Evolutionary conservation across 2,113 vertebrate genomes (phyloP).

Genomic region (Parotia lawesii): DNA sequence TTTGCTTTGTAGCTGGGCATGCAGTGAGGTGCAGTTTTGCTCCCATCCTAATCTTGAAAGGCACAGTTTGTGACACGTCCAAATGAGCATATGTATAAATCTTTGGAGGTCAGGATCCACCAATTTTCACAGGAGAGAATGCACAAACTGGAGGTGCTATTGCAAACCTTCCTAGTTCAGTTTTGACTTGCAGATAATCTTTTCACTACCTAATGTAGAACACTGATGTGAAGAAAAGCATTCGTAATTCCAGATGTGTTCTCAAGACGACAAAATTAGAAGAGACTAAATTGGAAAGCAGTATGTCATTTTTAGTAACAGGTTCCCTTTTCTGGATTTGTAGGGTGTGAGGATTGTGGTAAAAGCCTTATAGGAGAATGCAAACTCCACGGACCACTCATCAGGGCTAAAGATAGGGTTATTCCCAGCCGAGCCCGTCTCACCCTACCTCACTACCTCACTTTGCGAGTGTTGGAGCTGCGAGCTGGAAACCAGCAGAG

Average conservation of each 20-base stretch:
- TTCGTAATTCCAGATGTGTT: background rate
- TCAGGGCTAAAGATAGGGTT: conserved; percentile 58
- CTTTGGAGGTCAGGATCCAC: background rate
- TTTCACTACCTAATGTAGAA: background rate
- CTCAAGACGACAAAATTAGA: background rate
- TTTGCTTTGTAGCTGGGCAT: background rate
- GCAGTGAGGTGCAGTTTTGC: background rate
- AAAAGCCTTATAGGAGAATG: conserved; percentile 65
- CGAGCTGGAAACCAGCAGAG: conserved; percentile 62
- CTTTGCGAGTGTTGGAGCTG: conserved; percentile 61
- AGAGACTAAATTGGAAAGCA: background rate
- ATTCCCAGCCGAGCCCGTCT: conserved; percentile 65
- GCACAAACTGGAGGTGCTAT: background rate
- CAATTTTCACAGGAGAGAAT: background rate
- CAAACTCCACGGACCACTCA: conserved; percentile 57
- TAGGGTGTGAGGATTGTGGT: conserved; percentile 65
- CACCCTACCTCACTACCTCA: conserved; percentile 64
- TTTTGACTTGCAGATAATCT: background rate
- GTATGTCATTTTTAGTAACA: conserved; percentile 22
- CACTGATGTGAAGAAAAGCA: background rate
- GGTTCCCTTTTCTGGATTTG: conserved; percentile 46
- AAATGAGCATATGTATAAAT: background rate
- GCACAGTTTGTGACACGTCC: background rate
- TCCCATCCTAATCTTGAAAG: background rate
- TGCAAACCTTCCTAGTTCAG: background rate